These are phyloP conservation scores for Camponotus floridanus DNA, from an alignment of 1,140 invertebrate species.

Conservation along the genomic window DNA sequence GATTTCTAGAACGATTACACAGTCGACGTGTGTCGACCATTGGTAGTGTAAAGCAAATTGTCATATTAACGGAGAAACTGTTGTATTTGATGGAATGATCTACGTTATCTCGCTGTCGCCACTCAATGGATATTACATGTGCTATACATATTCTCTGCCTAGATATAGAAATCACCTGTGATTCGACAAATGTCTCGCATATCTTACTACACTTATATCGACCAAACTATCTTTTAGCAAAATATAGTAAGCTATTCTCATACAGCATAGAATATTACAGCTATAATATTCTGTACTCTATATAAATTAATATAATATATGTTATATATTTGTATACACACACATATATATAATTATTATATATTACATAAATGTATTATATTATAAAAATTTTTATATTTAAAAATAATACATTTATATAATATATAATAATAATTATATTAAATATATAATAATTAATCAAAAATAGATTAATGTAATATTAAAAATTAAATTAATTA, in stretches of 20 bases:
- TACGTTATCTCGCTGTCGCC: constrained; percentile 22
- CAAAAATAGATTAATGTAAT: neutral
- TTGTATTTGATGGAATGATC: constrained; percentile 45
- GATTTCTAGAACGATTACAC: constrained; percentile 26
- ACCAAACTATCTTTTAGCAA: neutral
- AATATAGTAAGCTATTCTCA: too few relatives aligned
- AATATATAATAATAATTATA: neutral
- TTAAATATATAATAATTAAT: neutral
- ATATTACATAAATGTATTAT: too few relatives aligned
- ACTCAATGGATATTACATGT: constrained; percentile 37
- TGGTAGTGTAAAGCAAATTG: constrained; percentile 1
- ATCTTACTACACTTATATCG: constrained; percentile 26
- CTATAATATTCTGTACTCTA: too few relatives aligned
- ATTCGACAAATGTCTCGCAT: constrained; percentile 26
- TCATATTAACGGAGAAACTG: constrained; percentile 49
- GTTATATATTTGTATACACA: too few relatives aligned
- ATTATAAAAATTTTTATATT: neutral
- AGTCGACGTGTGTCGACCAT: neutral
- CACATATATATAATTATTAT: too few relatives aligned
- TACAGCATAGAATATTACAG: too few relatives aligned
- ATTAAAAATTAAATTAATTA: too few relatives aligned
- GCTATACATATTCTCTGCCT: neutral
- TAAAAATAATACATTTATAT: neutral
- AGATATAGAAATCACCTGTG: constrained; percentile 28
- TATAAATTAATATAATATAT: too few relatives aligned